Percentiles rank a stretch among this genome's conserved stretches.
Evolutionary conservation across 2,888 invertebrate genomes (phyloP).

Genomic region (Gymnocheta viridis): DNA sequence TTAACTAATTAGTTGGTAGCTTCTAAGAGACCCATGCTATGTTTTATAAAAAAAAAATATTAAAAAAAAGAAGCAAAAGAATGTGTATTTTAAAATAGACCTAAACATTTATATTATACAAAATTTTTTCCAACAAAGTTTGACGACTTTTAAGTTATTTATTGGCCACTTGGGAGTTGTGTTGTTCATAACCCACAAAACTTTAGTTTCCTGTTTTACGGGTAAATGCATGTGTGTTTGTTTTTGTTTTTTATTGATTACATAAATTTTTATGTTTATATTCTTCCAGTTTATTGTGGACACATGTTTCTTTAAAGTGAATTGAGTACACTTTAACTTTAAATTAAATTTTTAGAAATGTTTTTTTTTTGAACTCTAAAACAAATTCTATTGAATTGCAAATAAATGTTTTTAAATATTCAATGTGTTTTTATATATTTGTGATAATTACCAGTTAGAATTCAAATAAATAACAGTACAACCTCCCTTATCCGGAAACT

Average conservation of each 20-base stretch:
- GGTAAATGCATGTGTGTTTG: neutral
- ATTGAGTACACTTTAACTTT: neutral
- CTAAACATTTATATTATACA: constrained; percentile 10
- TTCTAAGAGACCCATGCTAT: constrained; percentile 62
- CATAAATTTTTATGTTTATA: neutral
- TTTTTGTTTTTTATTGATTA: neutral
- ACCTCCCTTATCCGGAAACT: too few species aligned
- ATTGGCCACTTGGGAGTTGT: constrained; percentile 54
- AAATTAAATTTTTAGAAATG: constrained; percentile 8
- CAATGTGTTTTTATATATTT: too few species aligned
- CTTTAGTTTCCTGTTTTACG: constrained; percentile 43
- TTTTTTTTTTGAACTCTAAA: neutral
- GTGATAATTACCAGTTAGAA: neutral
- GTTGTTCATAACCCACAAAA: constrained; percentile 30
- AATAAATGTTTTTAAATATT: neutral
- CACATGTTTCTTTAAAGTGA: neutral
- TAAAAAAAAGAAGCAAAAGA: neutral
- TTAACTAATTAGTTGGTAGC: constrained; percentile 57
- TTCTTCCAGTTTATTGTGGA: neutral
- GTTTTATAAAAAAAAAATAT: neutral
- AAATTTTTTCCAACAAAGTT: constrained; percentile 17
- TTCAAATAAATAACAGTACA: neutral
- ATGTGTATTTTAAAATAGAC: constrained; percentile 38
- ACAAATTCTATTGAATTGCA: neutral
- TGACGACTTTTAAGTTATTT: constrained; percentile 42